Evolutionary conservation across 2,888 invertebrate genomes (phyloP), one percentile per base, ranked within the genome.

Genomic region (Tiliacea aurago): DNA sequence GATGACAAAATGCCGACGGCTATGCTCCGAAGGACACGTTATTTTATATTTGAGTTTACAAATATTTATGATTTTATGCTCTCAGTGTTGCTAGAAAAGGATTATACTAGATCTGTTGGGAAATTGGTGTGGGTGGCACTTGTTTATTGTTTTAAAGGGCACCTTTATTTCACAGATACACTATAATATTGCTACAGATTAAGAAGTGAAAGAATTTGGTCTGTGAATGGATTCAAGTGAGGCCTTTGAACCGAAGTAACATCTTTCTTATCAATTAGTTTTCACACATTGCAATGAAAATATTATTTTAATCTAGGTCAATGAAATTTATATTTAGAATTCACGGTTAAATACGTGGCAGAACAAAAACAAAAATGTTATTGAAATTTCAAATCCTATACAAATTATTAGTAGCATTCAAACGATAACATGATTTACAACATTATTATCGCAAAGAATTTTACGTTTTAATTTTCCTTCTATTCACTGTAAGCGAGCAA

Each of bases 381-480:
- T 49, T 37, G 45, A 65, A 66, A 62, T 58, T 71, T 10, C 33
- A 33, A 23, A 62, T 58, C 10, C 59, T 43, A 56, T 47, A 73
- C n/a, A 72, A 69, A 59, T 66, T 66, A 77, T 77, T 49, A 58
- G 23, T 61, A 71, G 9, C 49, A 49, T 33, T 58, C 0, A 13
- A 15, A 69, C 49, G 75, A 80, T 70, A 72, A 59, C 61, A 61
- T 43, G 70, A 76, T 81, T 77, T 81, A 78, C 62, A 71, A 64
- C 56, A 51, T 58, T 73, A 76, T 73, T 77, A 83, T 73, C 70
- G 84, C 71, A 47, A 28, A 70, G 75, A 72, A 71, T 78, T 78
- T 62, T 51, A 73, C 63, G 37, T 68, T 80, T 76, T 58, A 78
- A 79, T 77, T 76, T 80, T 75, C 70, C 58, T 73, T 49, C 47